Evolutionary conservation across 35 echinoderm and acorn worm species (phyloP), one percentile per base, ranked within the genome.

Genomic region (Patiria miniata): DNA sequence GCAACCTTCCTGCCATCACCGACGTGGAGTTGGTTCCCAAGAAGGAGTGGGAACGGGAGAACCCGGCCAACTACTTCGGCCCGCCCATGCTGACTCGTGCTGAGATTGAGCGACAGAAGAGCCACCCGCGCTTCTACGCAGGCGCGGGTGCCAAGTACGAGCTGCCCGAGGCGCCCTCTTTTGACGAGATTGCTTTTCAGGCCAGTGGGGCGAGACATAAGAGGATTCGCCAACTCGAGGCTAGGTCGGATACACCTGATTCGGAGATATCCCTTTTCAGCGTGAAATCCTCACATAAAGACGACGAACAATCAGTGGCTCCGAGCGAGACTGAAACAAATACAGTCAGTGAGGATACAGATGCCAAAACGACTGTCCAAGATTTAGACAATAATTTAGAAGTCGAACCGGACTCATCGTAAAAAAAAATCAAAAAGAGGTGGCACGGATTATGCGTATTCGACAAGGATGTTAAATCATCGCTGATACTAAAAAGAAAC

Each of bases 71-170:
- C 60, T 90, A 93, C 38, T 93, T 90, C 68, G 79, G 78, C 6
- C 94, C 94, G 18, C 91, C 91, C 12, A 40, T 90, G 7, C 82
- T 90, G 91, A 80, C 94, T 0, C 83, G 79, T 8, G 91, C 88
- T 0, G 91, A 93, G 28, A 92, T 93, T 39, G 32, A 39, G 21
- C 37, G 86, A 8, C 94, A 96, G 77, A 51, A 56, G 51, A 93
- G 78, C 59, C 94, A 96, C 39, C 94, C 94, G n/a, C 21, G 91
- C 52, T 97, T 97, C 78, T 97, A 97, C 39, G 94, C 94, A 16
- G 94, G 94, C 15, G 83, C 55, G 23, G 15, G 51, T 0, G 54
- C 42, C 4, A 81, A 86, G 30, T 97, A 97, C 83, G 83, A 87
- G 79, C 81, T 97, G 30, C 94, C 94, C 1, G 68, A 93, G 26